These are phyloP conservation scores for Watersipora subatra DNA, from an alignment of 1,140 invertebrate species.

Conservation along the genomic window DNA sequence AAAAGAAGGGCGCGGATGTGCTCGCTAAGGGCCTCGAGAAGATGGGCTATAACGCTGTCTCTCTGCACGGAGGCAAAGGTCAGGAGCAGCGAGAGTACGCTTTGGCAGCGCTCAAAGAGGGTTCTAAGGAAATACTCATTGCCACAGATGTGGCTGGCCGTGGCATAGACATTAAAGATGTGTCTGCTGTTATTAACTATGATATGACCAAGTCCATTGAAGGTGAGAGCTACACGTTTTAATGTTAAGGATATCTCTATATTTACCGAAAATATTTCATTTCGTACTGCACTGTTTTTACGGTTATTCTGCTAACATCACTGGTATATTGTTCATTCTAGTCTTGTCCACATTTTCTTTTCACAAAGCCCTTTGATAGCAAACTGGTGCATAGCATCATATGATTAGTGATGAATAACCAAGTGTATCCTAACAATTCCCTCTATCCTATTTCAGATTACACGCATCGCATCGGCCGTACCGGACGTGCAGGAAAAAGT, in stretches of 20 bases:
- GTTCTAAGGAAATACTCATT: conserved; percentile 91
- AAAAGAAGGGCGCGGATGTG: conserved; percentile 98
- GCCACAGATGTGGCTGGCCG: conserved; percentile 98
- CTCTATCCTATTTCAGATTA: conserved; percentile 73
- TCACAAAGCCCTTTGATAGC: too few species aligned
- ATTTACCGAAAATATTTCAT: too few species aligned
- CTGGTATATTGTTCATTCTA: too few species aligned
- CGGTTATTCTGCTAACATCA: too few species aligned
- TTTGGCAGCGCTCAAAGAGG: conserved; percentile 81
- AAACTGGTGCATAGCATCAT: too few species aligned
- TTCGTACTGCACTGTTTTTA: too few species aligned
- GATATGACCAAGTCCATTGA: conserved; percentile 99
- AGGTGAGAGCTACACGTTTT: conserved; percentile 51
- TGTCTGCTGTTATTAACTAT: conserved; percentile 95
- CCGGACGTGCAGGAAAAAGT: conserved; percentile 92
- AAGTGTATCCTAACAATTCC: too few species aligned
- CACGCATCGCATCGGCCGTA: conserved; percentile 96
- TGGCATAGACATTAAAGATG: conserved; percentile 99
- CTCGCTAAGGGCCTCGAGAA: conserved; percentile 93
- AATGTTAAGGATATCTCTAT: too few species aligned
- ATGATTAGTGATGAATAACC: too few species aligned
- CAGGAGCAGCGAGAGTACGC: conserved; percentile 99
- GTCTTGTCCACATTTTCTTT: too few species aligned
- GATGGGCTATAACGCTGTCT: conserved; percentile 88
- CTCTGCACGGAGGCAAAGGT: conserved; percentile 96